Evolutionary conservation across 2,797 vertebrate genomes (phyloP), one percentile per base, ranked within the genome.

Genomic region (Hippopotamyrus pictus): DNA sequence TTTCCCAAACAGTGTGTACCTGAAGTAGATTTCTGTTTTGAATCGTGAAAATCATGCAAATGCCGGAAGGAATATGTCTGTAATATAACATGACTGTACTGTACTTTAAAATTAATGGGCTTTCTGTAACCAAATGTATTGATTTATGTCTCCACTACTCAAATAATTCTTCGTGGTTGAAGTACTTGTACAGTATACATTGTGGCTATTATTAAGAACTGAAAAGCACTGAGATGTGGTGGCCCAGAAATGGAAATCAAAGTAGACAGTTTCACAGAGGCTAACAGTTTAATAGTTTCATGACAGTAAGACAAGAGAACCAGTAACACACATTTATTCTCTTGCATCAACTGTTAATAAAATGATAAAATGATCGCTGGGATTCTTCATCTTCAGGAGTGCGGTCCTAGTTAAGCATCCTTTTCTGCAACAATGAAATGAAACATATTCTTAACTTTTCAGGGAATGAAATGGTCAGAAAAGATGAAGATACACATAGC

Each of bases 391-490:
- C 3, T 46, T 82, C 29, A 14, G 33, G 22, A 41, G 7, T 22
- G 29, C 0, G 9, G 51, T 6, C 3, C 19, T 2, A 12, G 11
- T 1, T 54, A 11, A 9, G 73, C 46, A 17, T 57, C n/a, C 19
- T 57, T 57, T 82, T 88, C 73, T 88, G 73, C 25, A 82, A 79
- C 14, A 41, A 79, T 12, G n/a, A 82, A 73, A n/a, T 57, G 33
- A 59, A 53, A 57, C 3, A 0, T 62, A n/a, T 85, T 50, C 8
- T 8, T 25, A 50, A 85, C 9, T 84, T n/a, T 22, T 84, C 1
- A 25, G 69, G 12, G 17, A 84, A 46, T 29, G 3, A 85, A 51
- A 57, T 41, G 53, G 19, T 12, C 48, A 54, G 50, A 48, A 82
- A n/a, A n/a, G 2, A 19, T 37, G 41, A 82, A 33, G 37, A 37